A percentile compares a stretch with the other conserved stretches of the same genome.
These are phyloP conservation scores for Mesaphorura yosii DNA, from an alignment of 1,140 invertebrate genomes.

Conservation along the genomic window DNA sequence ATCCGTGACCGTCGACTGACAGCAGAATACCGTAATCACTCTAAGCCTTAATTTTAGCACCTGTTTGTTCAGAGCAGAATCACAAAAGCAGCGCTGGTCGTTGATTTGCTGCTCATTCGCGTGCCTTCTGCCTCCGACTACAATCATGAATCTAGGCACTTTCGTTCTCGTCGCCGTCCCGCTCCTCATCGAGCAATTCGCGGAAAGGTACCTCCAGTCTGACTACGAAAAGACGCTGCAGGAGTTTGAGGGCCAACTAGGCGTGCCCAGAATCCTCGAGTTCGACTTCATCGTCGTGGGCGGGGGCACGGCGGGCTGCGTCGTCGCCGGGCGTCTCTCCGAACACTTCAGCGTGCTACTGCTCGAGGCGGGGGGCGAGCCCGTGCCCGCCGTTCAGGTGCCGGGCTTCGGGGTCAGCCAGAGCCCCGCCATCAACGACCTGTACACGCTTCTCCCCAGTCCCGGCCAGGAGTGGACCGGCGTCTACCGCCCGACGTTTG, in stretches of 20 bases:
- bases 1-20: no score
- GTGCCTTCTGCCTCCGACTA: not conserved
- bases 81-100: not conserved
- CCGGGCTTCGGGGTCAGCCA: not conserved
- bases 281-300: constrained; percentile 4
- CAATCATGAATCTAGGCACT: not conserved
- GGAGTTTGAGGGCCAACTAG: not conserved
- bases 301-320: constrained; percentile 6
- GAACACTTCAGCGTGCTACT: constrained; percentile 1
- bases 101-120: not conserved
- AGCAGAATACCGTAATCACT: no score
- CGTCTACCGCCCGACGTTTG: no score
- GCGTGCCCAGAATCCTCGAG: not conserved
- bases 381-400: not conserved
- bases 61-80: not conserved
- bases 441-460: not conserved
- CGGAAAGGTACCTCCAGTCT: not conserved
- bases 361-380: constrained; percentile 4
- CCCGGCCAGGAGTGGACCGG: not conserved
- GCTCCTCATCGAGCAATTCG: not conserved
- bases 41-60: constrained; percentile 43
- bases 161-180: not conserved
- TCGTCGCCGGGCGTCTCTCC: constrained; percentile 1
- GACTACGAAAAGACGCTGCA: not conserved
- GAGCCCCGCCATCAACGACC: constrained; percentile 7